Evolutionary conservation across 2,888 invertebrate species (phyloP).

Genomic region (Euplagia quadripunctaria): DNA sequence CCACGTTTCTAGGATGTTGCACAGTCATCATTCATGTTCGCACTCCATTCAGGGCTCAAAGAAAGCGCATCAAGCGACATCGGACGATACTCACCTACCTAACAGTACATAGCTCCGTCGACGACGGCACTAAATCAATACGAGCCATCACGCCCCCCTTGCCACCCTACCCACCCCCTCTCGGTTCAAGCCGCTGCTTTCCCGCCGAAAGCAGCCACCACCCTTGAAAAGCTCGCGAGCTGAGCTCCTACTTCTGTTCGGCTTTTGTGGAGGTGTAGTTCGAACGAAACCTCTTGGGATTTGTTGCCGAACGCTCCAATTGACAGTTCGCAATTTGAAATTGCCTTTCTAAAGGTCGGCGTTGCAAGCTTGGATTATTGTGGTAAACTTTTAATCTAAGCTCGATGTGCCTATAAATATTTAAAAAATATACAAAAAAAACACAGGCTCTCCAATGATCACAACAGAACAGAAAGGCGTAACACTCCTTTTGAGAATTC

Average conservation of each 20-base stretch:
- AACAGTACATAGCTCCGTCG: conserved; percentile 85
- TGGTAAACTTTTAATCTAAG: conserved; percentile 16
- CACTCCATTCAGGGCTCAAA: conserved; percentile 64
- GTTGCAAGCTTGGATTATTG: conserved; percentile 43
- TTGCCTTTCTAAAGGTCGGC: conserved; percentile 61
- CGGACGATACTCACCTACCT: conserved; percentile 78
- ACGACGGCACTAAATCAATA: conserved; percentile 89
- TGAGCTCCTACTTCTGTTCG: conserved; percentile 88
- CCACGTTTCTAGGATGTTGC: conserved; percentile 3
- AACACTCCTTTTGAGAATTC: background rate
- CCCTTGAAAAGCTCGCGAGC: conserved; percentile 87
- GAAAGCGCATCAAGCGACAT: conserved; percentile 86
- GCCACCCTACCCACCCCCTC: conserved; percentile 59
- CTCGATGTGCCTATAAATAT: background rate
- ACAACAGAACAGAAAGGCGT: background rate
- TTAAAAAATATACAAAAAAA: too few species aligned
- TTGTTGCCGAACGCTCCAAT: conserved; percentile 77
- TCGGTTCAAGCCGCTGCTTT: conserved; percentile 78
- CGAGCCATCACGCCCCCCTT: conserved; percentile 85
- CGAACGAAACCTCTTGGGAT: conserved; percentile 84
- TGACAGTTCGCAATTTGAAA: conserved; percentile 82
- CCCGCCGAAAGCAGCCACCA: conserved; percentile 86
- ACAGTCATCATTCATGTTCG: conserved; percentile 50
- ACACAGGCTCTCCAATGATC: too few species aligned
- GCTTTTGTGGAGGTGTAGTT: conserved; percentile 86